Conservation (phyloP, 1,140 invertebrate genomes). For the Megathymus violae region DNA sequence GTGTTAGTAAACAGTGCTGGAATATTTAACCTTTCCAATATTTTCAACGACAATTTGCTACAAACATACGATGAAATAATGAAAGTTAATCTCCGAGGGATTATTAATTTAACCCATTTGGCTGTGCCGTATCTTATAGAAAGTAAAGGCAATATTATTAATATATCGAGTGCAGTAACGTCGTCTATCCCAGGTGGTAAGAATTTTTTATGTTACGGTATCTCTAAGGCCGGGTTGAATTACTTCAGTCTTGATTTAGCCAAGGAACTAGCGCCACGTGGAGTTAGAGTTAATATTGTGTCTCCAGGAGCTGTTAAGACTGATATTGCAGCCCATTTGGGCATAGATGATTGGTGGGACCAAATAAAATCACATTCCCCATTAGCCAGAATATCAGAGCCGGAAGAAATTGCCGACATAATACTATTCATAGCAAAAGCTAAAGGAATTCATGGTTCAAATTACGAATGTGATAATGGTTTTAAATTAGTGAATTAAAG, state of each 20-base stretch:
- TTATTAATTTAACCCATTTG: constrained; percentile 23
- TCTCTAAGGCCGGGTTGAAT: constrained; percentile 13
- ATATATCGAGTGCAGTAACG: constrained; percentile 36
- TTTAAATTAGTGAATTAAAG: background rate
- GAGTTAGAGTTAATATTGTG: constrained; percentile 17
- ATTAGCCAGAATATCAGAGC: constrained; percentile 51
- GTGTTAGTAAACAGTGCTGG: constrained; percentile 91
- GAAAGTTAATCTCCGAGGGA: constrained; percentile 84
- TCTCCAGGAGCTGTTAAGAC: constrained; percentile 17
- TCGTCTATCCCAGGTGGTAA: background rate
- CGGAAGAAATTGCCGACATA: constrained; percentile 87
- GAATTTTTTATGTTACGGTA: constrained; percentile 1
- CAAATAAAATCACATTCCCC: background rate
- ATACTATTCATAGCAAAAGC: constrained; percentile 89
- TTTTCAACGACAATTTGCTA: constrained; percentile 77
- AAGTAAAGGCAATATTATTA: constrained; percentile 42
- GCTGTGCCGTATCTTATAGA: constrained; percentile 34
- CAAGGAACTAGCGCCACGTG: background rate
- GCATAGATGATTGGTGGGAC: background rate
- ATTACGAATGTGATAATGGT: constrained; percentile 65
- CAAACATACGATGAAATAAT: constrained; percentile 89
- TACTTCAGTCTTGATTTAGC: constrained; percentile 6
- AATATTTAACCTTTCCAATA: constrained; percentile 85
- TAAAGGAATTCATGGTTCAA: constrained; percentile 78
- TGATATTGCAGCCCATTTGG: background rate